These are phyloP conservation scores for Trichosurus vulpecula DNA, from an alignment of 2,797 vertebrate genomes.

Conservation along the genomic window DNA sequence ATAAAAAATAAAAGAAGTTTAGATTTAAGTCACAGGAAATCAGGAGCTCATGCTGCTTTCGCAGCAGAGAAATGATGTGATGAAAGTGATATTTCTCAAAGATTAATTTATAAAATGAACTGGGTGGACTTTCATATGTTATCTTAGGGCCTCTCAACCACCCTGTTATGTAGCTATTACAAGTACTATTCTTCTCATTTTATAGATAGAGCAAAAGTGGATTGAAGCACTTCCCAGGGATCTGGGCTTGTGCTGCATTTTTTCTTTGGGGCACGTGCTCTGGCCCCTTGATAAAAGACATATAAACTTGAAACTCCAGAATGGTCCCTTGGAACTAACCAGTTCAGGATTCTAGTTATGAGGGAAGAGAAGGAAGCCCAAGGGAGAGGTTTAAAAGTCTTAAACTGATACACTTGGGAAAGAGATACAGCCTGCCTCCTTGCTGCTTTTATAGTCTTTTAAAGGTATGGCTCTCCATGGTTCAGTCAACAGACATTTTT, in stretches of 20 bases:
- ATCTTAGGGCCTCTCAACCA: background rate
- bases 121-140: background rate
- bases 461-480: background rate
- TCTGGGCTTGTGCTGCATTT: background rate
- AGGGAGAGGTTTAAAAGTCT: background rate
- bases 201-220: background rate
- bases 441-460: background rate
- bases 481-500: background rate
- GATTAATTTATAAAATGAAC: background rate
- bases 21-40: background rate
- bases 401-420: background rate
- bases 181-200: background rate
- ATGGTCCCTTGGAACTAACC: background rate
- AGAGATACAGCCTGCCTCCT: background rate
- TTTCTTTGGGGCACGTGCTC: background rate
- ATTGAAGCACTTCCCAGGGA: background rate
- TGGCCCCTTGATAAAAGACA: background rate
- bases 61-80: background rate
- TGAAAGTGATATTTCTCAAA: slow-evolving; percentile 22
- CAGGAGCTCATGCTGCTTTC: background rate
- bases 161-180: background rate
- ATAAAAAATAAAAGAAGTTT: slow-evolving; percentile 3
- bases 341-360: background rate
- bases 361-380: background rate
- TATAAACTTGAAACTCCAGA: background rate